phyloP scores from a whole-genome alignment of 2,888 invertebrate genomes.

The Meiosimyza platycephala region DNA sequence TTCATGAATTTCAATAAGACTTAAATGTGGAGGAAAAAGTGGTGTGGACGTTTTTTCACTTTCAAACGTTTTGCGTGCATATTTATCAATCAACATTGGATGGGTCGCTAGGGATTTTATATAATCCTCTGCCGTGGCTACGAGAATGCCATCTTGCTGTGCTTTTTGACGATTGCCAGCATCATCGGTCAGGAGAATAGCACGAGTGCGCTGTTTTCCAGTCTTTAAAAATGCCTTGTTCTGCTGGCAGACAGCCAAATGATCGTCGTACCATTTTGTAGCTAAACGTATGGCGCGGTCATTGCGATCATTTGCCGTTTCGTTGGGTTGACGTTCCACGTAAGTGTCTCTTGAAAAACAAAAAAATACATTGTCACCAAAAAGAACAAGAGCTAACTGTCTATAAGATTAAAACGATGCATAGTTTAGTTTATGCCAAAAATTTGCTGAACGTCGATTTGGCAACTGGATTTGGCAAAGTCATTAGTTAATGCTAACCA shows the following conservation, averaged over 20 bases:
- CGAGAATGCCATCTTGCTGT: slow-evolving; percentile 74
- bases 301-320: slow-evolving; percentile 90
- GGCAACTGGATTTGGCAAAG: no score
- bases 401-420: no score
- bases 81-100: slow-evolving; percentile 82
- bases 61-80: slow-evolving; percentile 76
- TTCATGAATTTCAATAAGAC: slow-evolving; percentile 79
- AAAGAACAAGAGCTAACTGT: background rate
- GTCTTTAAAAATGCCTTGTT: slow-evolving; percentile 47
- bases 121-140: slow-evolving; percentile 78
- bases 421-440: no score
- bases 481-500: no score
- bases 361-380: slow-evolving; percentile 34
- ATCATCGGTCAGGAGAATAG: slow-evolving; percentile 88
- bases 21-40: slow-evolving; percentile 86
- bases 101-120: slow-evolving; percentile 77
- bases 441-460: no score
- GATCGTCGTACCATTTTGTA: slow-evolving; percentile 84
- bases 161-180: slow-evolving; percentile 80
- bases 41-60: slow-evolving; percentile 73
- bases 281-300: slow-evolving; percentile 89
- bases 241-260: slow-evolving; percentile 67
- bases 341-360: slow-evolving; percentile 81
- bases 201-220: slow-evolving; percentile 68
- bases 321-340: slow-evolving; percentile 82